These are phyloP conservation scores for Menidia menidia DNA, from an alignment of 2,797 vertebrate genomes.

Conservation along the genomic window DNA sequence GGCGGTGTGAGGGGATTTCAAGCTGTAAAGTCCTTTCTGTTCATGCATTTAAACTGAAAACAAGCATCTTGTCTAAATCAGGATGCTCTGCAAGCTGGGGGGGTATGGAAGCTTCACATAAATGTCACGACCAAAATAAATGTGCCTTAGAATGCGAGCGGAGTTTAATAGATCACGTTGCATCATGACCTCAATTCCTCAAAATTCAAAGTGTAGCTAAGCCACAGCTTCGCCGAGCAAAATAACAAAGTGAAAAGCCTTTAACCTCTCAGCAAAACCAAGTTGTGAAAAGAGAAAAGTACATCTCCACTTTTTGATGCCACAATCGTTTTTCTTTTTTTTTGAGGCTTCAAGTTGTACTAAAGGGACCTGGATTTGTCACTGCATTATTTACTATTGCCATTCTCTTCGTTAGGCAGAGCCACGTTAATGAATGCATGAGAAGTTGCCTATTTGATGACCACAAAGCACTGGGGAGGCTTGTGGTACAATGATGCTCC, in stretches of 20 bases:
- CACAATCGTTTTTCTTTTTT: slow-evolving; percentile 6
- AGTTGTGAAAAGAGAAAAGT: slow-evolving; percentile 51
- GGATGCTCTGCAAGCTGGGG: slow-evolving; percentile 25
- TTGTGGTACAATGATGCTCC: slow-evolving; percentile 69
- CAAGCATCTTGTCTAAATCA: slow-evolving; percentile 33
- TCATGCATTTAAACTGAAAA: slow-evolving; percentile 52
- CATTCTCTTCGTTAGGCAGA: slow-evolving; percentile 71
- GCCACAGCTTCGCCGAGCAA: slow-evolving; percentile 45
- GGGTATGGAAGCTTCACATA: slow-evolving; percentile 45
- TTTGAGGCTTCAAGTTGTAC: slow-evolving; percentile 37
- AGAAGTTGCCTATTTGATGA: slow-evolving; percentile 75
- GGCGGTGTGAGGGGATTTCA: slow-evolving; percentile 60
- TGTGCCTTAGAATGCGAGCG: slow-evolving; percentile 41
- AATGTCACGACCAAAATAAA: slow-evolving; percentile 63
- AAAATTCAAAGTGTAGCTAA: slow-evolving; percentile 52
- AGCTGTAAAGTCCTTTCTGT: slow-evolving; percentile 44
- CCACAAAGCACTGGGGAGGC: slow-evolving; percentile 68
- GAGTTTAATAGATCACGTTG: slow-evolving; percentile 48
- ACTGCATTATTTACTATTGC: slow-evolving; percentile 76
- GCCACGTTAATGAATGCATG: slow-evolving; percentile 78
- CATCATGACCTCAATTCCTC: slow-evolving; percentile 69
- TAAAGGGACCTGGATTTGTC: slow-evolving; percentile 58
- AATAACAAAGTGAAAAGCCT: slow-evolving; percentile 52
- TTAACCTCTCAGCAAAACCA: slow-evolving; percentile 53
- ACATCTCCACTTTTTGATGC: slow-evolving; percentile 32